Conservation (phyloP, 2,888 invertebrate species). For the Sceliomorpha sp. region DNA sequence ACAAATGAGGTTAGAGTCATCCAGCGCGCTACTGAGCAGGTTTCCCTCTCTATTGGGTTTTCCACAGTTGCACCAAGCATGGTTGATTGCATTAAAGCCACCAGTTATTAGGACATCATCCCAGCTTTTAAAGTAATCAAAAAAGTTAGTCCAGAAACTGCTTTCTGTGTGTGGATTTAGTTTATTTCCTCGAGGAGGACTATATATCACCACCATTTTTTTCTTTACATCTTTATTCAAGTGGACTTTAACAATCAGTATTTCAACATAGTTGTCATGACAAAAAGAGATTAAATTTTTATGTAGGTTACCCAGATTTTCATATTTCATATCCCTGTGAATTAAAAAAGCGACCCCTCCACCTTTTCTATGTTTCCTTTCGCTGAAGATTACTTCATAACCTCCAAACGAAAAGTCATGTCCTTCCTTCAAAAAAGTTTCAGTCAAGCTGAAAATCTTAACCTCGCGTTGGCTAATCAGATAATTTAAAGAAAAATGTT, state of each 20-base stretch:
- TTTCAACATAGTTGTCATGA: background rate
- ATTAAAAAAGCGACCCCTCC: too few species aligned
- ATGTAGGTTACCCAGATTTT: background rate
- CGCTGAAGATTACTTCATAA: too few species aligned
- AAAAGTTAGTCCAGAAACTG: background rate
- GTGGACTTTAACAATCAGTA: too few species aligned
- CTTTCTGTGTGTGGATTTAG: background rate
- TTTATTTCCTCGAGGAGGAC: background rate
- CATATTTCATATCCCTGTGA: too few species aligned
- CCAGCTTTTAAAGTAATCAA: background rate
- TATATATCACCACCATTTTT: background rate
- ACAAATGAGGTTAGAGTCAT: background rate
- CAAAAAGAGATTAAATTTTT: constrained; percentile 1
- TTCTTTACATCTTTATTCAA: too few species aligned
- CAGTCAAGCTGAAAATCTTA: too few species aligned
- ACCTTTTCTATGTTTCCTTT: too few species aligned
- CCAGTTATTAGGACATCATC: background rate
- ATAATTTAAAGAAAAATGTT: too few species aligned
- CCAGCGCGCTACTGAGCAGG: background rate
- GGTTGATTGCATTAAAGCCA: background rate
- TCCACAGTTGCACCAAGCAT: background rate
- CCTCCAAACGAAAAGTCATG: too few species aligned
- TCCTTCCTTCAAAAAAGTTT: too few species aligned
- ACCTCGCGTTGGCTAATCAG: too few species aligned
- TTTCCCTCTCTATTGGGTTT: background rate